A percentile compares a stretch with the other conserved stretches of the same genome.
Evolutionary conservation across 1,140 invertebrate genomes (phyloP).

Genomic region (Chironomus striatipennis): DNA sequence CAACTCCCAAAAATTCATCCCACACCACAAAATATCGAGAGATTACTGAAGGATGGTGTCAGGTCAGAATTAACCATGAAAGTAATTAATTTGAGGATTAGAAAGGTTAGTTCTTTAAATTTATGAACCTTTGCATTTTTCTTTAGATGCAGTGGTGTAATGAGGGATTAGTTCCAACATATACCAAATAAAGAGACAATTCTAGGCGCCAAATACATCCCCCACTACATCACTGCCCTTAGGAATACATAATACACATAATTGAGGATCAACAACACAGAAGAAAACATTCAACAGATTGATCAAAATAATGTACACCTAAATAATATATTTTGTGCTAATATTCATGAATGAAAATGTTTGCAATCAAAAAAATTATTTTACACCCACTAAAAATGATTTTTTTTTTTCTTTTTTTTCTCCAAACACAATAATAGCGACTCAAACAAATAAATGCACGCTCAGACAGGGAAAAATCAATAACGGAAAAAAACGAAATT

Average conservation of each 20-base stretch:
- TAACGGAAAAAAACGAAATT: constrained; percentile 16
- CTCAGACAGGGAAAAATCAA: constrained; percentile 19
- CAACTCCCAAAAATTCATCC: too few species aligned
- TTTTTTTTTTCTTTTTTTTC: background rate
- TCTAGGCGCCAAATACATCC: background rate
- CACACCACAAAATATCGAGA: too few species aligned
- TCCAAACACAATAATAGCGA: background rate
- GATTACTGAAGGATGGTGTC: too few species aligned
- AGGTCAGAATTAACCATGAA: too few species aligned
- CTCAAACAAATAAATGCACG: constrained; percentile 10
- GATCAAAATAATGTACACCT: constrained; percentile 7
- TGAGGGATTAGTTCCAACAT: background rate
- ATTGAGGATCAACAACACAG: background rate
- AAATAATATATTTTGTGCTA: background rate
- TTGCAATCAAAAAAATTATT: too few species aligned
- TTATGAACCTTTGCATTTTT: too few species aligned
- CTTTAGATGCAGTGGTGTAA: too few species aligned
- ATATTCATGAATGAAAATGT: background rate
- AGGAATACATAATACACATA: background rate
- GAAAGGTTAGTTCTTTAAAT: too few species aligned
- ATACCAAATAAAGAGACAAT: too few species aligned
- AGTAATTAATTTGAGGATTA: too few species aligned
- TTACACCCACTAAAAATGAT: background rate
- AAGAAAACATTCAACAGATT: background rate
- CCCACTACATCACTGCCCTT: background rate